A percentile compares a stretch with the other conserved stretches of the same genome.
Evolutionary conservation across 2,113 vertebrate genomes (phyloP).

Genomic region (Bothrops jararaca): DNA sequence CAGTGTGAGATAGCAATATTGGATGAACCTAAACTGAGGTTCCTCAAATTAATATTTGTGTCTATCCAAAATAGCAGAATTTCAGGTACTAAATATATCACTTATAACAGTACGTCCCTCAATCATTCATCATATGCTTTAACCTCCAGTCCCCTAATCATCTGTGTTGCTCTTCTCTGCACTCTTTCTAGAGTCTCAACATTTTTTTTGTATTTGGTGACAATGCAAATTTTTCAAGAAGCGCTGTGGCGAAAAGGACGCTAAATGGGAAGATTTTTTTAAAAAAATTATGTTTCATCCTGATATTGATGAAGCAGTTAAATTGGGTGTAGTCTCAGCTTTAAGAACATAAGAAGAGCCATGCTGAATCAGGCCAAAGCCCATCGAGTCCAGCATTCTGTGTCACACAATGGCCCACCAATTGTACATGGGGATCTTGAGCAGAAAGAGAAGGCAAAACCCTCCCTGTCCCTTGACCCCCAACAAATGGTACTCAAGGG

Average conservation of each 20-base stretch:
- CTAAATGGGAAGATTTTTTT: not conserved
- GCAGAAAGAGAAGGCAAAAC: no score
- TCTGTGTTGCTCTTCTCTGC: not conserved
- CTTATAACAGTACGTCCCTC: not conserved
- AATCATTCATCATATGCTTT: not conserved
- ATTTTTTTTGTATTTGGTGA: not conserved
- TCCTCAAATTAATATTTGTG: not conserved
- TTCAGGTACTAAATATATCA: not conserved
- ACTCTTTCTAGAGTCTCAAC: not conserved
- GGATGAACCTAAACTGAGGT: not conserved
- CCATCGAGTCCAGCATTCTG: no score
- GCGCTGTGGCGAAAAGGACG: not conserved
- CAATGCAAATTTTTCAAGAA: not conserved
- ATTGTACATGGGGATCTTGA: no score
- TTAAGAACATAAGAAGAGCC: no score
- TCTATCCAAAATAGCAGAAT: not conserved
- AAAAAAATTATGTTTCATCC: not conserved
- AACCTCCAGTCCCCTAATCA: not conserved
- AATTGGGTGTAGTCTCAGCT: not conserved
- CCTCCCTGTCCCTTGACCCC: no score
- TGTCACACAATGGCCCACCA: no score
- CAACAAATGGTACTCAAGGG: no score
- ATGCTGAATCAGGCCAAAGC: no score
- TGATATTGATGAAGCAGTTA: not conserved
- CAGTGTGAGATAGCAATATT: no score